Conservation (phyloP, 2,888 invertebrate species). For the Cephus nigrinus region DNA sequence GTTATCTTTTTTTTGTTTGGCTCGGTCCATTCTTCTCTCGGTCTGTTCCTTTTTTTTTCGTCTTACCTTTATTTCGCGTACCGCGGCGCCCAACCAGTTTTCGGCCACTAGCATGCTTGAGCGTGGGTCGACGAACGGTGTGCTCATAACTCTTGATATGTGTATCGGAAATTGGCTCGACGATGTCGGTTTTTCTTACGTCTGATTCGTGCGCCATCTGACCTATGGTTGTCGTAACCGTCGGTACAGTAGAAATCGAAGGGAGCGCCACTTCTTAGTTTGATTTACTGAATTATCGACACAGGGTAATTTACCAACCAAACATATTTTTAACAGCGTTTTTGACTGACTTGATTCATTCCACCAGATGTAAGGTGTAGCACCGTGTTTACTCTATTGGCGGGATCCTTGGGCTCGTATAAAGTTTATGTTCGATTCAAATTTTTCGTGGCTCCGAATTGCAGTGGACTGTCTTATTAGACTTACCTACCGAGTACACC, state of each 20-base stretch:
- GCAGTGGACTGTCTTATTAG: too few relatives aligned
- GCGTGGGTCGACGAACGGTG: conserved; percentile 57
- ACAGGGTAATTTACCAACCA: neutral
- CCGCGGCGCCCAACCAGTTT: conserved; percentile 52
- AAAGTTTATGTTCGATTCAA: too few relatives aligned
- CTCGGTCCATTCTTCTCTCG: conserved; percentile 37
- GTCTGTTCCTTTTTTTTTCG: conserved; percentile 11
- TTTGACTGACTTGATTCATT: too few relatives aligned
- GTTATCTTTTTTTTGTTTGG: conserved; percentile 31
- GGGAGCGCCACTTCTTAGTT: neutral
- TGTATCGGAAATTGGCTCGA: conserved; percentile 40
- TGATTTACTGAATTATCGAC: neutral
- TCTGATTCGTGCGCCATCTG: neutral
- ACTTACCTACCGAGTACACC: too few relatives aligned
- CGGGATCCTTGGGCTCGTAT: too few relatives aligned
- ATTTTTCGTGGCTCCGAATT: too few relatives aligned
- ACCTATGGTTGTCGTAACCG: neutral
- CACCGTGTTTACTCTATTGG: too few relatives aligned
- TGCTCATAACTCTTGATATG: conserved; percentile 54
- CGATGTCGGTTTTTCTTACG: neutral
- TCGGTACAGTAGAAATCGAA: neutral
- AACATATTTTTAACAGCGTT: neutral
- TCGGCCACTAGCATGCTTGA: conserved; percentile 37
- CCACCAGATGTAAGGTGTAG: too few relatives aligned
- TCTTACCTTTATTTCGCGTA: conserved; percentile 43